Evolutionary conservation across 2,113 vertebrate species (phyloP).

Genomic region (Oreocharis arfaki): DNA sequence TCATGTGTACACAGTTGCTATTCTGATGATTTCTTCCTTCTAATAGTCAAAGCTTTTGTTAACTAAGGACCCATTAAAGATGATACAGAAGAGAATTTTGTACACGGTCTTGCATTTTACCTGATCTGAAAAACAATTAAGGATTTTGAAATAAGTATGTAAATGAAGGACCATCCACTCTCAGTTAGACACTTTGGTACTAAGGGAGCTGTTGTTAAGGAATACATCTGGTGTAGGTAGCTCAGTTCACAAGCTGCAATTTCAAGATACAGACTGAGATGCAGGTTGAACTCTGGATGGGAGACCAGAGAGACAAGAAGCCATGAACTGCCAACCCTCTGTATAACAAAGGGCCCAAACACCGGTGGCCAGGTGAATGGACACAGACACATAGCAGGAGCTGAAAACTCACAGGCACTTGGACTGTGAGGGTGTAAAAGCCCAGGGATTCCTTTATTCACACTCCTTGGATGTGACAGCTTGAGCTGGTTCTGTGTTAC

Average conservation of each 20-base stretch:
- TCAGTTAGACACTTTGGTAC: not conserved
- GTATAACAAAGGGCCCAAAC: not conserved
- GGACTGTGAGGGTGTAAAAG: not conserved
- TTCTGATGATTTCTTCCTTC: not conserved
- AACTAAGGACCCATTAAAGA: not conserved
- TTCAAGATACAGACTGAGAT: not conserved
- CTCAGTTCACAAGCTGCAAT: not conserved
- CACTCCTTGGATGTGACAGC: not conserved
- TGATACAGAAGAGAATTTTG: not conserved
- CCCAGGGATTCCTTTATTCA: not conserved
- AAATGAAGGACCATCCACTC: not conserved
- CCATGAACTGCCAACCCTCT: not conserved
- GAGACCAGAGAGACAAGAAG: not conserved
- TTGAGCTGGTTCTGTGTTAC: fast-evolving
- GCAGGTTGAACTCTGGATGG: not conserved
- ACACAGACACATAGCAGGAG: not conserved
- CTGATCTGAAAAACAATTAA: not conserved
- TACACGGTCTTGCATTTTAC: not conserved
- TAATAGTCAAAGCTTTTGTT: not conserved
- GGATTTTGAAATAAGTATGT: not conserved
- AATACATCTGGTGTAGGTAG: not conserved
- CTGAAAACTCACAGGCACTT: not conserved
- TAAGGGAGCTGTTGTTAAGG: too few relatives aligned
- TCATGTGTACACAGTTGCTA: not conserved
- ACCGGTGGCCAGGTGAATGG: not conserved